Evolutionary conservation across 2,888 invertebrate species (phyloP).

Genomic region (Tinea pellionella): DNA sequence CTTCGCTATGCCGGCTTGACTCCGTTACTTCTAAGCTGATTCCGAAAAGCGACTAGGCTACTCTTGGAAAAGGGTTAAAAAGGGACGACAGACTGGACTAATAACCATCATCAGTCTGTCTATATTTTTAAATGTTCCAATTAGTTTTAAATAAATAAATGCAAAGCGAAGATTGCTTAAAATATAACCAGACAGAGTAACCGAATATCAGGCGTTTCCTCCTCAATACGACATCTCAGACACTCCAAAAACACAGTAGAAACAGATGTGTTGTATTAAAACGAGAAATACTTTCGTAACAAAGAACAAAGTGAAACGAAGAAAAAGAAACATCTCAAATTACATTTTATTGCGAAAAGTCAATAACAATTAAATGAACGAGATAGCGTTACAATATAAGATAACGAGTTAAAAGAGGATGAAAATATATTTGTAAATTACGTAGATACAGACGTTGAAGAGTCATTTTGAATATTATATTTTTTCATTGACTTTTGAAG

Average conservation of each 20-base stretch:
- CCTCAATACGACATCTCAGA: slow-evolving; percentile 35
- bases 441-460: slow-evolving; percentile 23
- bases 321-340: slow-evolving; percentile 26
- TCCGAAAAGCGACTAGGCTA: no score
- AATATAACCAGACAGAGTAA: slow-evolving; percentile 22
- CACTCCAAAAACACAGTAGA: slow-evolving; percentile 38
- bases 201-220: slow-evolving; percentile 29
- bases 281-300: slow-evolving; percentile 23
- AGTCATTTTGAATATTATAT: slow-evolving; percentile 35
- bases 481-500: slow-evolving; percentile 20
- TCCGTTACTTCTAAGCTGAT: no score
- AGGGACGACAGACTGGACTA: no score
- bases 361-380: slow-evolving; percentile 2
- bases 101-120: no score
- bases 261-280: slow-evolving; percentile 45
- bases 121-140: no score
- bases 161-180: neutral
- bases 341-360: slow-evolving; percentile 7
- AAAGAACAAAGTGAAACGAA: slow-evolving; percentile 32
- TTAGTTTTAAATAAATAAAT: neutral
- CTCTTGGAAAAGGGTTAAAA: no score
- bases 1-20: no score
- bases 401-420: neutral
- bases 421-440: slow-evolving; percentile 6
- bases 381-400: neutral